Conservation (phyloP, 2,888 invertebrate species). For the Aphodius granarius region DNA sequence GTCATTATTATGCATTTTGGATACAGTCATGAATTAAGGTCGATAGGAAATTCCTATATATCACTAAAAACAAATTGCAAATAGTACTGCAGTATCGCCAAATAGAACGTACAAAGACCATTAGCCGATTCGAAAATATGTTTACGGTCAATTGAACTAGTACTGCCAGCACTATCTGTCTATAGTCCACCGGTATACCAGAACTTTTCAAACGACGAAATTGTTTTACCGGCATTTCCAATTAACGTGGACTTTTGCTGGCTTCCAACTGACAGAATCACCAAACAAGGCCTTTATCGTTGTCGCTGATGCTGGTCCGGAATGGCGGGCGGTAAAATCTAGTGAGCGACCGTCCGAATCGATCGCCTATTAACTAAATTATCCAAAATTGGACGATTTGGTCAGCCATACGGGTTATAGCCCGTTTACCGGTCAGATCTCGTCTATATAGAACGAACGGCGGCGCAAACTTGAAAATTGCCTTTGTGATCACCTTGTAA, state of each 20-base stretch:
- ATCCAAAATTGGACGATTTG: background rate
- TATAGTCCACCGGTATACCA: background rate
- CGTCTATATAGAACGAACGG: background rate
- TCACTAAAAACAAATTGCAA: too few relatives aligned
- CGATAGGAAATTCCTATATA: too few relatives aligned
- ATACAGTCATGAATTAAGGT: too few relatives aligned
- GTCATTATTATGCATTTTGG: too few relatives aligned
- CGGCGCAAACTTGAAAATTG: background rate
- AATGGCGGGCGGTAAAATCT: background rate
- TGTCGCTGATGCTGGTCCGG: background rate
- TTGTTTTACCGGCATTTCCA: background rate
- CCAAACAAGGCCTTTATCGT: background rate
- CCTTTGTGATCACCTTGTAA: background rate
- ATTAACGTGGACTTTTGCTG: background rate
- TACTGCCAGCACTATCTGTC: background rate
- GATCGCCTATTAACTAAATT: background rate
- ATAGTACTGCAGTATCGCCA: background rate
- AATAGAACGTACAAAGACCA: background rate
- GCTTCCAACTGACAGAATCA: background rate
- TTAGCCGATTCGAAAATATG: background rate
- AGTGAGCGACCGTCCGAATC: background rate
- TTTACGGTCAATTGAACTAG: background rate
- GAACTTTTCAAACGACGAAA: background rate
- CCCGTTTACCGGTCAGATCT: background rate
- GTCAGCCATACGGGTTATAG: background rate